Percentiles rank a stretch among this genome's conserved stretches.
Evolutionary conservation across 2,113 vertebrate genomes (phyloP).

Genomic region (Tragelaphus imberbis): DNA sequence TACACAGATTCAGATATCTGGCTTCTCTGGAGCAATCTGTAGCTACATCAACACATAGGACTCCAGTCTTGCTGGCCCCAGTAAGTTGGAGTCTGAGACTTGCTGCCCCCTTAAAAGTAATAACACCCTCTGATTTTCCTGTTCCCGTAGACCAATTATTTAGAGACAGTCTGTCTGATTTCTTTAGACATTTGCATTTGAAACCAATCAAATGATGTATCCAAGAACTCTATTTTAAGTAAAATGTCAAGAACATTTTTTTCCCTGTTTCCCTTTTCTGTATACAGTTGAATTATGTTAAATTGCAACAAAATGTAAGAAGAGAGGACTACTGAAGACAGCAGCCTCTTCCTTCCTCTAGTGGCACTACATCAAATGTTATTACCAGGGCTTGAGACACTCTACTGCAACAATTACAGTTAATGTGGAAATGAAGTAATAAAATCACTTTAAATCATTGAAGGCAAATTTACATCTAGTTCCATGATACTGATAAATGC

Average conservation of each 20-base stretch:
- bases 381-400: not conserved
- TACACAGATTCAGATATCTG: not conserved
- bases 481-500: not conserved
- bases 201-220: not conserved
- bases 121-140: not conserved
- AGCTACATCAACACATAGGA: not conserved
- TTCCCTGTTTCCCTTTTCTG: not conserved
- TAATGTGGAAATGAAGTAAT: slow-evolving; percentile 42
- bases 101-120: not conserved
- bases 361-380: not conserved
- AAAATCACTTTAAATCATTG: slow-evolving; percentile 30
- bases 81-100: not conserved
- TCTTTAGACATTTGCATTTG: not conserved
- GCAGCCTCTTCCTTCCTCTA: not conserved
- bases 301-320: not conserved
- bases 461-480: slow-evolving; percentile 28
- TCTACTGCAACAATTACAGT: not conserved
- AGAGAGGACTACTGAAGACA: not conserved
- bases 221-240: not conserved
- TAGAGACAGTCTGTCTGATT: not conserved
- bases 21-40: not conserved
- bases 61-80: not conserved
- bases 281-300: not conserved
- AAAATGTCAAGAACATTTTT: not conserved
- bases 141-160: rapidly evolving